Evolutionary conservation across 2,888 invertebrate species (phyloP).

Genomic region (Bombylius discolor): DNA sequence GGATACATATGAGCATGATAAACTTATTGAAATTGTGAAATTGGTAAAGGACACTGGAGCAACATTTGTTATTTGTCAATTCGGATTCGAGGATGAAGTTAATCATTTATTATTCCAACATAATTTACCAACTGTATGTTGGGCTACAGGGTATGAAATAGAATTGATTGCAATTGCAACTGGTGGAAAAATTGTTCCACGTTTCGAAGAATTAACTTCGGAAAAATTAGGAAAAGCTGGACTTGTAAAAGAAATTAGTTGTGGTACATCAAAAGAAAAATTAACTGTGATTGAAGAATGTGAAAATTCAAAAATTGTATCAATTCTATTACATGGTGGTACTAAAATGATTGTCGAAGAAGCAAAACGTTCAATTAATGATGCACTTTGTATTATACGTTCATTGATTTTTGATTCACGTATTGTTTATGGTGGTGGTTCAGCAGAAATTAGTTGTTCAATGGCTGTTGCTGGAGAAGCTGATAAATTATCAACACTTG

Average conservation of each 20-base stretch:
- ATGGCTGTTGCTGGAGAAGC: slow-evolving; percentile 81
- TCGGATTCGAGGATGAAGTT: slow-evolving; percentile 99
- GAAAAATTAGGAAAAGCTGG: slow-evolving; percentile 91
- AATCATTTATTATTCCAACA: slow-evolving; percentile 91
- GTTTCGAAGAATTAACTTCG: slow-evolving; percentile 87
- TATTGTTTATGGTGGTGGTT: slow-evolving; percentile 40
- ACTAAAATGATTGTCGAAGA: slow-evolving; percentile 84
- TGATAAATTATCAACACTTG: slow-evolving; percentile 74
- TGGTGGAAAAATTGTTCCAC: slow-evolving; percentile 93
- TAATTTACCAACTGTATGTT: slow-evolving; percentile 87
- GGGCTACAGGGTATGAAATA: slow-evolving; percentile 99
- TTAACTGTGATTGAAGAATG: slow-evolving; percentile 98
- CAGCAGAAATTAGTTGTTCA: slow-evolving; percentile 84
- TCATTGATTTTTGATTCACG: slow-evolving; percentile 54
- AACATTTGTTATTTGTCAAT: slow-evolving; percentile 95
- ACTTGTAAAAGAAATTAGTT: slow-evolving; percentile 79
- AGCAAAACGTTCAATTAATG: slow-evolving; percentile 83
- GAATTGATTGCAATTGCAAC: slow-evolving; percentile 98
- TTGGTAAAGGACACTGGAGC: slow-evolving; percentile 77
- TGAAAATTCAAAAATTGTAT: slow-evolving; percentile 91
- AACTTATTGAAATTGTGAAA: slow-evolving; percentile 85
- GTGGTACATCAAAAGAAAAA: slow-evolving; percentile 91
- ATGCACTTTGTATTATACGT: slow-evolving; percentile 70
- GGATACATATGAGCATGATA: slow-evolving; percentile 85
- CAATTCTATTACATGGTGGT: slow-evolving; percentile 80